Conservation (phyloP, 2,888 invertebrate species). For the Parasteatoda lunata region DNA sequence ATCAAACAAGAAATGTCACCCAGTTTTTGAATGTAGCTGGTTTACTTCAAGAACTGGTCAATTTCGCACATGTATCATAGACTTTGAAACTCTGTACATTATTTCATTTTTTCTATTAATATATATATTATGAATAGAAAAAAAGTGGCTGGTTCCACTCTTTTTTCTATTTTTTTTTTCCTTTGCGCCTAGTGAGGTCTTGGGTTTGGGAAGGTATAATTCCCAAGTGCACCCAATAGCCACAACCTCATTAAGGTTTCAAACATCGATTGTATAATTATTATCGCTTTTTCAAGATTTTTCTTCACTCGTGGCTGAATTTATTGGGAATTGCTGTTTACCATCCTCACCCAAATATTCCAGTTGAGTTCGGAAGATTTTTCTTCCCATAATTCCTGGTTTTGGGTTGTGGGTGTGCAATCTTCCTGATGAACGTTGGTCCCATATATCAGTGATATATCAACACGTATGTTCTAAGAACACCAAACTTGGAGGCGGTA, state of each 20-base stretch:
- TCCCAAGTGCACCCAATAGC: conserved; percentile 50
- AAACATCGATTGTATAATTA: neutral
- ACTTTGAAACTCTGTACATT: conserved; percentile 47
- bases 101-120: conserved; percentile 35
- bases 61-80: conserved; percentile 47
- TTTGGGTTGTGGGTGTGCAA: neutral
- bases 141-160: conserved; percentile 24
- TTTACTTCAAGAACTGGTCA: conserved; percentile 16
- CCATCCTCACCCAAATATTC: conserved; percentile 34
- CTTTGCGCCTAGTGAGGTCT: conserved; percentile 18
- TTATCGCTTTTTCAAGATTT: conserved; percentile 29
- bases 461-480: conserved; percentile 95
- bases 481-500: conserved; percentile 73
- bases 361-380: conserved; percentile 45
- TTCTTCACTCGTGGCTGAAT: conserved; percentile 58
- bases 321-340: conserved; percentile 53
- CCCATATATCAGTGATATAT: conserved; percentile 98
- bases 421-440: conserved; percentile 41
- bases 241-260: conserved; percentile 45
- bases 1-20: neutral
- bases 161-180: neutral
- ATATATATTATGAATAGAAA: conserved; percentile 26
- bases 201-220: conserved; percentile 69
- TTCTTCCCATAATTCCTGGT: conserved; percentile 30
- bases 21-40: conserved; percentile 46